Evolutionary conservation across 53 echinoderm and acorn worm genomes (phyloP), one percentile per base, ranked within the genome.

Genomic region (Luidia sarsii): DNA sequence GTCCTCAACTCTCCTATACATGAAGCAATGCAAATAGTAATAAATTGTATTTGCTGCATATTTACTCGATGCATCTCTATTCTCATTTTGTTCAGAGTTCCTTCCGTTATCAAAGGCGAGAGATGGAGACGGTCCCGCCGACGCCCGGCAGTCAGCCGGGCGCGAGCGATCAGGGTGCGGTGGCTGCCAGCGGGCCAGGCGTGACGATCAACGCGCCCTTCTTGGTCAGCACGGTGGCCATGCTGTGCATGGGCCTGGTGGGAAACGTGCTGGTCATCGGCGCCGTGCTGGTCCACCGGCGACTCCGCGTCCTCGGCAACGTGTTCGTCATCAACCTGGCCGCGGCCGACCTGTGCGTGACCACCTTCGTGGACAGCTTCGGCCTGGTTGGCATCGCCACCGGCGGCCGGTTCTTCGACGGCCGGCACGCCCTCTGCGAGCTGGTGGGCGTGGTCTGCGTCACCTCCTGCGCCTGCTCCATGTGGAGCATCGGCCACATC

Each of bases 271-370:
- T 94, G 14, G 90, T 94, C 22, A 94, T 94, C 63, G 90, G 87
- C 0, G 86, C 87, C 25, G 94, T 94, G 1, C 33, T 90, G 15
- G 68, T 86, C 2, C 90, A 94, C 31, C 87, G 70, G 4, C 79
- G 53, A 13, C 88, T 94, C 0, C 81, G 90, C 37, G 80, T 83
- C 20, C 80, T 90, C 2, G 65, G 88, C 18, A 94, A 94, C 55
- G 90, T 82, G 4, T 94, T 94, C 62, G 83, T 94, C 9, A 80
- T 94, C 50, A 94, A 94, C 65, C 68, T 94, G 0, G 94, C 94
- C 0, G 65, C 83, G 8, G 89, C 94, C 22, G 94, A 94, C 54
- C 36, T 94, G 49, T 86, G 68, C 35, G 91, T 94, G 1, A 89
- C 91, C n/a, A 50, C 48, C 16, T 83, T 94, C 73, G 70, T 94